Base-by-base conservation (phyloP, 2,797 vertebrate genomes). In the Nasua narica region DNA sequence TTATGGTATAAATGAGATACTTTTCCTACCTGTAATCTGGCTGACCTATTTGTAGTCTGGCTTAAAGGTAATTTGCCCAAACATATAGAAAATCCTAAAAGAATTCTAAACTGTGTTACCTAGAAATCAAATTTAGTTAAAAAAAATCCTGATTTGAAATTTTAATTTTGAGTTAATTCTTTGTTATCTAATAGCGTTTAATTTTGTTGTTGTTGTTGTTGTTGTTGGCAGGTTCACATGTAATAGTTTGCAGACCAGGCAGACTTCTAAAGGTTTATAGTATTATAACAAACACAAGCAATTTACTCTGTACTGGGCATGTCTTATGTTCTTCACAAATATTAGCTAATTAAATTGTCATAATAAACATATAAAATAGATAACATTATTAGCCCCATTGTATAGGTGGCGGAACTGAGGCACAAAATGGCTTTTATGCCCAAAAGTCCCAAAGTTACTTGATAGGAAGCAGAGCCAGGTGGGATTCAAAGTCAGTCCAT, bases 111-210 rank as follows among this genome's bases (percentile, higher is more conserved):
- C 29, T 91, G 16, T 87, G 65, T 69, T 86, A 85, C 14, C 56
- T 94, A 81, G 90, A 96, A 74, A 60, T 89, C 16, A 79, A 89
- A 93, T 79, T 91, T 76, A 79, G 35, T 89, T 87, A 29, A 60
- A 84, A 72, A 60, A 93, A 94, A 40, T 70, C 79, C 43, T 95
- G 58, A 90, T 82, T 60, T 32, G 52, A 93, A 76, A 74, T 60
- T 95, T 85, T 97, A 72, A 48, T 93, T 97, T 87, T 50, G 58
- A 92, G 19, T 92, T 77, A 65, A 74, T 62, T 67, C 37, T 94
- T 82, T 87, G 37, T 87, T 85, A 35, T 79, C 56, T 27, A 54
- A 6, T 52, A 78, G 37, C 25, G 29, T 76, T 95, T 93, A 74
- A 40, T 46, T 48, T 62, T 62, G 27, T 67, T 95, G 95, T 67